phyloP scores from a whole-genome alignment of 2,888 invertebrate species.

The Polietes domitor region DNA sequence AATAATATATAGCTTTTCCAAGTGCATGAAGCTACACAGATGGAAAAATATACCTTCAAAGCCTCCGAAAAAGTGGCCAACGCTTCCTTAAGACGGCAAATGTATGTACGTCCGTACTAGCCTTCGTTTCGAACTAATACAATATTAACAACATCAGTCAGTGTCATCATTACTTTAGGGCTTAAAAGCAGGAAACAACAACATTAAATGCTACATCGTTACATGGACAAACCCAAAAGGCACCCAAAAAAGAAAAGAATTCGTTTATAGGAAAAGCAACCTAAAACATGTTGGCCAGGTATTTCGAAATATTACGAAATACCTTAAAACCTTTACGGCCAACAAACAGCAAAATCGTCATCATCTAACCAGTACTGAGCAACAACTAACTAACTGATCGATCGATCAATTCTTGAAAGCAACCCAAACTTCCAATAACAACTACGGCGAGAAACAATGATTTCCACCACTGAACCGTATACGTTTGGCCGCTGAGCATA shows the following conservation, averaged over 20 bases:
- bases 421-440: constrained; percentile 31
- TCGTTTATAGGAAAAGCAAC: constrained; percentile 29
- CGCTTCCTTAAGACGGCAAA: background rate
- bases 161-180: constrained; percentile 66
- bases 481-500: constrained; percentile 28
- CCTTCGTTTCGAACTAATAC: constrained; percentile 52
- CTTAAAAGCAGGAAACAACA: constrained; percentile 52
- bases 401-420: constrained; percentile 56
- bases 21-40: background rate
- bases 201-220: constrained; percentile 5
- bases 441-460: background rate
- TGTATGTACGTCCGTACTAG: background rate
- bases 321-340: constrained; percentile 31
- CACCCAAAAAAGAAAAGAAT: constrained; percentile 8
- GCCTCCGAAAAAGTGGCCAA: background rate
- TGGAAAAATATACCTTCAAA: background rate
- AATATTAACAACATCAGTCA: constrained; percentile 65
- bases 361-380: constrained; percentile 30
- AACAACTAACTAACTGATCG: constrained; percentile 62
- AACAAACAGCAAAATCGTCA: constrained; percentile 39
- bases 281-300: constrained; percentile 25
- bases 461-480: constrained; percentile 13
- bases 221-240: background rate
- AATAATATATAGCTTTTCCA: constrained; percentile 45
- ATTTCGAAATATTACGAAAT: constrained; percentile 45